Base-by-base conservation (phyloP, 2,888 invertebrate genomes). In the Phyllotreta striolata region DNA sequence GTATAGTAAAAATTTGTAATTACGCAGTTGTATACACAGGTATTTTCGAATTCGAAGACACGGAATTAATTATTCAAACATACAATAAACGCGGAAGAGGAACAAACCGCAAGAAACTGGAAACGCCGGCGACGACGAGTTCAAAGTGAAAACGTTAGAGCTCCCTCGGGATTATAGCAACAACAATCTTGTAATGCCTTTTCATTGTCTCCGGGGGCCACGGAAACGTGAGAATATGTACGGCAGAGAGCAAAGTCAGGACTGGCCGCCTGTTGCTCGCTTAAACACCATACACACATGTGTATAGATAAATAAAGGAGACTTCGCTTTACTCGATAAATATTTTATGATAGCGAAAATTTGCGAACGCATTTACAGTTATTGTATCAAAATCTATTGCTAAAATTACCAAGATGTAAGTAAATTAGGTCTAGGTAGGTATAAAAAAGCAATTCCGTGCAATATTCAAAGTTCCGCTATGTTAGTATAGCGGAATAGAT, bases 121-220 rank as follows among this genome's bases (percentile, higher is more conserved):
- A 66, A 70, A 70, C 43, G 54, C 68, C 74, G 73, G 72, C 68
- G 74, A 74, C 76, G 73, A 73, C 72, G 72, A 77, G 74, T 77
- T 74, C 73, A 77, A 77, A 76, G 77, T 78, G 77, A 78, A 78
- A 77, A 77, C 75, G 77, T 78, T 77, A 78, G 72, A 76, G 76
- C 76, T 77, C 78, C 71, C 76, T 49, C 40, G 78, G 77, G 79
- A 79, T 79, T 79, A 78, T 75, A 77, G 76, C 74, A 75, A 78
- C 78, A 79, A 78, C 78, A 79, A 79, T 79, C 78, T 78, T 77
- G 78, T 78, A 71, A 73, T 77, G 76, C 75, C 73, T 69, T 67
- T 68, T 68, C 71, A 66, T 70, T 70, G 72, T 74, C 76, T 76
- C 77, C 71, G 72, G 75, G 76, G 77, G 74, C 39, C 44, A 71